Percentiles rank a stretch among this genome's conserved stretches.
phyloP scores from a whole-genome alignment of 2,797 vertebrate species.

The Danio tinwini region DNA sequence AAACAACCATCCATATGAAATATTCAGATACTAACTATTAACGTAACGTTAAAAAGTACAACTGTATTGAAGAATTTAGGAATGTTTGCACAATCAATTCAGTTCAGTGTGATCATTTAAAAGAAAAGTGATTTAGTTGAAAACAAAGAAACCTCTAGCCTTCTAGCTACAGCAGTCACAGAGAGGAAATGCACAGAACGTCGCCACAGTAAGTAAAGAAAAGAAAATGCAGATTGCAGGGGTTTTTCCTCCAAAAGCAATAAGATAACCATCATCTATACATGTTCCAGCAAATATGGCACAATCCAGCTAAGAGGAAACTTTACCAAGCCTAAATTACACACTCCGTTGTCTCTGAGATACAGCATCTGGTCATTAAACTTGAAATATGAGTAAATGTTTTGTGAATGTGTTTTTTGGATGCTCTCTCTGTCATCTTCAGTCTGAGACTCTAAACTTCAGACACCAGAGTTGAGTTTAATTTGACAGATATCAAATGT shows the following conservation, averaged over 20 bases:
- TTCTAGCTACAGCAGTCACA: neutral
- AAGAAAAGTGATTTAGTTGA: neutral
- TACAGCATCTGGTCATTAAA: slow-evolving; percentile 11
- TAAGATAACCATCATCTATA: neutral
- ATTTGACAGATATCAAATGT: neutral
- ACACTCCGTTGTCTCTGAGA: neutral
- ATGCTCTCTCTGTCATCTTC: slow-evolving; percentile 10
- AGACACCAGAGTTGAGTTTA: neutral
- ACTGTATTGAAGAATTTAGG: no score
- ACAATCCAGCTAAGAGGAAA: neutral
- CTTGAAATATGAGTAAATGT: slow-evolving; percentile 14
- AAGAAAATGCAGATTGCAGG: slow-evolving; percentile 4
- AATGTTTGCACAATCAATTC: neutral
- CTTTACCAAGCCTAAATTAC: slow-evolving; percentile 30
- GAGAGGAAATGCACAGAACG: neutral
- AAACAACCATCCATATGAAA: neutral
- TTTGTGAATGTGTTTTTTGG: neutral
- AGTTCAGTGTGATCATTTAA: neutral
- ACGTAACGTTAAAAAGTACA: no score
- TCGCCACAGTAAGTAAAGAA: neutral
- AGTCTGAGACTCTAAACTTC: slow-evolving; percentile 3
- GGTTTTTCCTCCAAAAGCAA: neutral
- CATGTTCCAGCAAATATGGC: neutral
- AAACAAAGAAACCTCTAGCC: neutral
- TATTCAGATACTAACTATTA: no score